Evolutionary conservation across 2,888 invertebrate species (phyloP).

Genomic region (Cylloceria caligata): DNA sequence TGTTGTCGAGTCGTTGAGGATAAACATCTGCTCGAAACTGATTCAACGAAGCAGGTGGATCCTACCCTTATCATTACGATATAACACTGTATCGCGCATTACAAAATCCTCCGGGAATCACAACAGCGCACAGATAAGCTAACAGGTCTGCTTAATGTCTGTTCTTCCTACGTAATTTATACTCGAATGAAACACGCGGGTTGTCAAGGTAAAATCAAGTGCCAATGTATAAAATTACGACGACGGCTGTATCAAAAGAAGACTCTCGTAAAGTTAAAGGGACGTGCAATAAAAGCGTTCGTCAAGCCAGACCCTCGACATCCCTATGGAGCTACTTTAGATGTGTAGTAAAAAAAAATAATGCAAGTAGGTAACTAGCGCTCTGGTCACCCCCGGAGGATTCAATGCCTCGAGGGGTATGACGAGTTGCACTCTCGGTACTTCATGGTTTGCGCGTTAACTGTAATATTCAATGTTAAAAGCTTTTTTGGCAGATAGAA

Average conservation of each 20-base stretch:
- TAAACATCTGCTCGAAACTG: slow-evolving; percentile 54
- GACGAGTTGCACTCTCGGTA: slow-evolving; percentile 6
- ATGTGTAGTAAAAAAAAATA: not conserved
- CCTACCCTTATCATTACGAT: slow-evolving; percentile 32
- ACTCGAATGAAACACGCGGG: not conserved
- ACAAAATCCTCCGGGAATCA: not conserved
- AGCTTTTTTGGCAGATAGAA: too few relatives aligned
- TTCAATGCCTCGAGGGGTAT: slow-evolving; percentile 15
- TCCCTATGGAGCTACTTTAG: slow-evolving; percentile 20
- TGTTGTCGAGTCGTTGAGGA: slow-evolving; percentile 34
- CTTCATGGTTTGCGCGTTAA: slow-evolving; percentile 27
- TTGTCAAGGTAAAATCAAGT: not conserved
- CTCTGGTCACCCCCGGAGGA: not conserved
- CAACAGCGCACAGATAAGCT: not conserved
- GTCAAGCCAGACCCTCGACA: slow-evolving; percentile 10
- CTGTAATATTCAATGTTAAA: slow-evolving; percentile 28
- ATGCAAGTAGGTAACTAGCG: not conserved
- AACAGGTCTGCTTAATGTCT: not conserved
- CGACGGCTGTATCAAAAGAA: slow-evolving; percentile 11
- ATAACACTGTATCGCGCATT: not conserved
- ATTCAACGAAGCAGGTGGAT: slow-evolving; percentile 33
- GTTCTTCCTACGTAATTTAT: not conserved
- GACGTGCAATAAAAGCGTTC: not conserved
- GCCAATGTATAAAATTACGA: not conserved
- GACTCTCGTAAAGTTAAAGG: slow-evolving; percentile 41